These are phyloP conservation scores for Poeciliopsis retropinna DNA, from an alignment of 2,113 vertebrate genomes.

Conservation along the genomic window DNA sequence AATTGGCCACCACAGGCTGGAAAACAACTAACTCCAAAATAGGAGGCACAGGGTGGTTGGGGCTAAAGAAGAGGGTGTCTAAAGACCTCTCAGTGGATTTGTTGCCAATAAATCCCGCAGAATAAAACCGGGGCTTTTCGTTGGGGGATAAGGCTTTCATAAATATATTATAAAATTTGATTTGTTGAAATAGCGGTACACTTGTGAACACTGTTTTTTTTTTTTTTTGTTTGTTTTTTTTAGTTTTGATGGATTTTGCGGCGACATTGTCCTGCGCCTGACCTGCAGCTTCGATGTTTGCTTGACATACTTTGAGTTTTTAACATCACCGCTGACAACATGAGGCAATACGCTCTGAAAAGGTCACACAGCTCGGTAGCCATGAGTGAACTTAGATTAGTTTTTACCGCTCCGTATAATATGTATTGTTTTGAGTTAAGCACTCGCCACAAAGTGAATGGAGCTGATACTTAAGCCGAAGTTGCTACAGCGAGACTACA, in stretches of 20 bases:
- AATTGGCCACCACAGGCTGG: slow-evolving; percentile 81
- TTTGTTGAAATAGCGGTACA: slow-evolving; percentile 66
- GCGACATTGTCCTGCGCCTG: slow-evolving; percentile 60
- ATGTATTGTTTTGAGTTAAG: slow-evolving; percentile 38
- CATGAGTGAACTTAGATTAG: slow-evolving; percentile 62
- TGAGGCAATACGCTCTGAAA: slow-evolving; percentile 70
- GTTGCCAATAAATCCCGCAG: slow-evolving; percentile 74
- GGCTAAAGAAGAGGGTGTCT: slow-evolving; percentile 70
- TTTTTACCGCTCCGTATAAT: slow-evolving; percentile 41
- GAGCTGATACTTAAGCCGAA: slow-evolving; percentile 44
- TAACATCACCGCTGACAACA: slow-evolving; percentile 53
- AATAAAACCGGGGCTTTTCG: slow-evolving; percentile 70
- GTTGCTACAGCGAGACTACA: slow-evolving; percentile 51
- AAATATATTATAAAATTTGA: slow-evolving; percentile 77
- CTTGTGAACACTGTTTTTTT: slow-evolving; percentile 51
- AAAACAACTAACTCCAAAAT: slow-evolving; percentile 76
- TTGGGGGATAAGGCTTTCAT: slow-evolving; percentile 61
- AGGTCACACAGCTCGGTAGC: slow-evolving; percentile 68
- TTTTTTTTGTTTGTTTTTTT: slow-evolving; percentile 53
- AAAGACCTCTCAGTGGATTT: slow-evolving; percentile 77
- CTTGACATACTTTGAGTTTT: slow-evolving; percentile 63
- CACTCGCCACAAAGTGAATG: slow-evolving; percentile 18
- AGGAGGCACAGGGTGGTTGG: slow-evolving; percentile 62
- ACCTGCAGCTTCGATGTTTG: slow-evolving; percentile 62
- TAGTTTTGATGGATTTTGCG: slow-evolving; percentile 36